A percentile compares a stretch with the other conserved stretches of the same genome.
Conservation (phyloP, 2,888 invertebrate genomes). For the Cosmopolites sordidus region DNA sequence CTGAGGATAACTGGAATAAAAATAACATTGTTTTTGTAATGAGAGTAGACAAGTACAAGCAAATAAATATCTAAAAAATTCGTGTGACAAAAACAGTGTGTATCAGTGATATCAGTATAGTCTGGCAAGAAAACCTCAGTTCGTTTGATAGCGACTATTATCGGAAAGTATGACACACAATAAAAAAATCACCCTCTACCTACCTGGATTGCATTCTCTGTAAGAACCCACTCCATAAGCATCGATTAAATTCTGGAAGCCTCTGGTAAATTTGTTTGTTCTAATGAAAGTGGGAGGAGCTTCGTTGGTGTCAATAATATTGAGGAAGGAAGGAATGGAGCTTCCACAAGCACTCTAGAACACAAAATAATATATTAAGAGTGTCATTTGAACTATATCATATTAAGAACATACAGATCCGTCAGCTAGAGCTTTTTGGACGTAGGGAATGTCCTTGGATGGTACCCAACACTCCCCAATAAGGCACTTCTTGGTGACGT, state of each 20-base stretch:
- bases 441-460: slow-evolving; percentile 61
- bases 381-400: not conserved
- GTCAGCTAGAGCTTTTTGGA: slow-evolving; percentile 73
- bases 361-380: slow-evolving; percentile 20
- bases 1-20: too few species aligned
- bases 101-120: too few species aligned
- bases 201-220: slow-evolving; percentile 66
- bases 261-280: slow-evolving; percentile 69
- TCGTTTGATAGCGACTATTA: too few species aligned
- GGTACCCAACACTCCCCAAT: slow-evolving; percentile 76
- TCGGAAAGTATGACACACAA: too few species aligned
- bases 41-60: too few species aligned
- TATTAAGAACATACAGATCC: slow-evolving; percentile 61
- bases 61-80: too few species aligned
- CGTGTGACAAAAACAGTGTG: too few species aligned
- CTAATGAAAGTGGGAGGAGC: slow-evolving; percentile 69
- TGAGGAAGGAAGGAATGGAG: slow-evolving; percentile 68
- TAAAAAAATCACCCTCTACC: too few species aligned
- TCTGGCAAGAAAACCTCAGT: too few species aligned
- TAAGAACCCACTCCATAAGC: slow-evolving; percentile 74
- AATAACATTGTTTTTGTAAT: too few species aligned
- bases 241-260: slow-evolving; percentile 72
- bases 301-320: slow-evolving; percentile 61
- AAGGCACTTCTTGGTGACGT: slow-evolving; percentile 68
- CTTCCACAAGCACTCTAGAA: slow-evolving; percentile 56